A percentile compares a stretch with the other conserved stretches of the same genome.
phyloP scores from a whole-genome alignment of 1,140 invertebrate species.

The Holotrichia oblita region DNA sequence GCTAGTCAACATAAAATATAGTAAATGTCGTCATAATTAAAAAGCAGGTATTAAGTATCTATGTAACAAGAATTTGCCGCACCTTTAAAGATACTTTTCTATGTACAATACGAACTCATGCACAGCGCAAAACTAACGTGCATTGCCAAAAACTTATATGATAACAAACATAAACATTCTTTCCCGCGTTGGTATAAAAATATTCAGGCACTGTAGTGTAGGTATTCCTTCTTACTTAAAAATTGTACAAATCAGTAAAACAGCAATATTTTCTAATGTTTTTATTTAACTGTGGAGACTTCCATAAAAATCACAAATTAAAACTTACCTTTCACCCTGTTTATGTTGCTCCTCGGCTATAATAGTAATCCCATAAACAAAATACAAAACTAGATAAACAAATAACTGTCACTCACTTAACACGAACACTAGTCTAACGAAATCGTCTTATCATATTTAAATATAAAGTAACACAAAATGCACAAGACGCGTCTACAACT shows the following conservation, averaged over 20 bases:
- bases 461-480: constrained; percentile 26
- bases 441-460: neutral
- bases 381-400: neutral
- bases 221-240: neutral
- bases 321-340: constrained; percentile 38
- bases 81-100: constrained; percentile 25
- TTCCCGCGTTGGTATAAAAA: constrained; percentile 16
- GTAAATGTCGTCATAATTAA: neutral
- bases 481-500: neutral
- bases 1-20: neutral
- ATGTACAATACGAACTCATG: neutral
- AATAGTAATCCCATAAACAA: constrained; percentile 37
- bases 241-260: neutral
- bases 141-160: constrained; percentile 12
- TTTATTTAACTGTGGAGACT: neutral
- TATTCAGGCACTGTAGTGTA: neutral
- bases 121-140: constrained; percentile 1
- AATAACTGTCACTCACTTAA: constrained; percentile 31
- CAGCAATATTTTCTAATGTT: neutral
- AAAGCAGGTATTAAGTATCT: neutral
- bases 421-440: neutral
- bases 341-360: constrained; percentile 13
- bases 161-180: constrained; percentile 12
- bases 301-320: neutral
- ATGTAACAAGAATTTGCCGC: constrained; percentile 32